A percentile compares a stretch with the other conserved stretches of the same genome.
Evolutionary conservation across 2,888 invertebrate genomes (phyloP).

Genomic region (Salticus scenicus): DNA sequence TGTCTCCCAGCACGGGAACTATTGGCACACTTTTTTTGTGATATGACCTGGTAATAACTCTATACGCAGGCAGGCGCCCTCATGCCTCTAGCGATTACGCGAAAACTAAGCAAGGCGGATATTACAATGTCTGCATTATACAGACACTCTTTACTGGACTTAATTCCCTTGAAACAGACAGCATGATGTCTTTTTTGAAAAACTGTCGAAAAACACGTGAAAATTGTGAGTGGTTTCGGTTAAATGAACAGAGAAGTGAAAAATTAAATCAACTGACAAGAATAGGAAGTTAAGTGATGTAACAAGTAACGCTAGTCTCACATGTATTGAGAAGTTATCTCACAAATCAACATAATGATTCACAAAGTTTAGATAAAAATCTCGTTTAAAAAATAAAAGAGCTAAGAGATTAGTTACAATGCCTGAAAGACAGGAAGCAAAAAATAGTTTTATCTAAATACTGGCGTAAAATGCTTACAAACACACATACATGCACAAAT

Average conservation of each 20-base stretch:
- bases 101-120: slow-evolving; percentile 30
- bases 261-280: neutral
- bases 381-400: too few species aligned
- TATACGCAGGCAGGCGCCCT: slow-evolving; percentile 24
- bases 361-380: too few species aligned
- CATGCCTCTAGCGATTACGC: slow-evolving; percentile 16
- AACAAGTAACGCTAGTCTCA: too few species aligned
- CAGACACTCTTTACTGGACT: slow-evolving; percentile 13
- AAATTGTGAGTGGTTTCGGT: neutral
- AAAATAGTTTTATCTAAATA: too few species aligned
- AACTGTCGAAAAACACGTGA: neutral
- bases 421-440: too few species aligned
- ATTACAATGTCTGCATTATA: slow-evolving; percentile 20
- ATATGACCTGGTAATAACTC: slow-evolving; percentile 51
- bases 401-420: too few species aligned
- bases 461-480: too few species aligned
- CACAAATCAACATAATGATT: too few species aligned
- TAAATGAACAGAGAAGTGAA: neutral
- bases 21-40: slow-evolving; percentile 49
- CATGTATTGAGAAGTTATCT: too few species aligned
- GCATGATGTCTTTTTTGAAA: neutral
- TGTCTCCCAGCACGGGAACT: slow-evolving; percentile 47
- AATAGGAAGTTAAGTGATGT: neutral
- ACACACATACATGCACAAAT: too few species aligned
- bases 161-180: neutral